Percentiles rank a stretch among this genome's conserved stretches.
These are phyloP conservation scores for Helicoverpa armigera DNA, from an alignment of 1,140 invertebrate genomes.

Conservation along the genomic window DNA sequence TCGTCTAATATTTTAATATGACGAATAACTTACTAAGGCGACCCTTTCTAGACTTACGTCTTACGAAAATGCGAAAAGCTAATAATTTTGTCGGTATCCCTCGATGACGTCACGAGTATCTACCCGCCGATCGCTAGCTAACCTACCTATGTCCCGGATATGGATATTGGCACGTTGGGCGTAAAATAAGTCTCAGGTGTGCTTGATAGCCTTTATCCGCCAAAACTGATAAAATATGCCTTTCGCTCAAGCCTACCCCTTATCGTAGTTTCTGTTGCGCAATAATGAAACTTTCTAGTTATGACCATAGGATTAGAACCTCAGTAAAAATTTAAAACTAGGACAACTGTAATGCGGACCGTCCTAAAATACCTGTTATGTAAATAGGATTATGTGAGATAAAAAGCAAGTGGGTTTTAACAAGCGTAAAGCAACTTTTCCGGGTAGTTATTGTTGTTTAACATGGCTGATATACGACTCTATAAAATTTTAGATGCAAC, in stretches of 20 bases:
- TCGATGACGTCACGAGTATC: background rate
- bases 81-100: background rate
- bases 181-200: conserved; percentile 84
- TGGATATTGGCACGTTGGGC: conserved; percentile 65
- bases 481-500: conserved; percentile 31
- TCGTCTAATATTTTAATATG: too few relatives aligned
- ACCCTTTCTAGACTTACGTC: background rate
- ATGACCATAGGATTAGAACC: background rate
- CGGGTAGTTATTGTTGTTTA: conserved; percentile 12
- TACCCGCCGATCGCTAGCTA: background rate
- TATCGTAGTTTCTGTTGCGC: conserved; percentile 59
- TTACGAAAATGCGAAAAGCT: background rate
- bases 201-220: conserved; percentile 83
- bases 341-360: background rate
- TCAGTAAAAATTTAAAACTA: background rate
- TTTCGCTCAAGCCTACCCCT: conserved; percentile 62
- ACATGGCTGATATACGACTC: conserved; percentile 4
- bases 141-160: conserved; percentile 40
- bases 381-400: background rate
- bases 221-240: conserved; percentile 84
- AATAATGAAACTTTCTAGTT: conserved; percentile 58
- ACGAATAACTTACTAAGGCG: background rate
- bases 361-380: background rate
- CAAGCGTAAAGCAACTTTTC: background rate
- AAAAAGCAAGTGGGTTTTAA: conserved; percentile 11